Percentiles rank a stretch among this genome's conserved stretches.
Conservation (phyloP, 2,888 invertebrate genomes). For the Xylocampa areola region DNA sequence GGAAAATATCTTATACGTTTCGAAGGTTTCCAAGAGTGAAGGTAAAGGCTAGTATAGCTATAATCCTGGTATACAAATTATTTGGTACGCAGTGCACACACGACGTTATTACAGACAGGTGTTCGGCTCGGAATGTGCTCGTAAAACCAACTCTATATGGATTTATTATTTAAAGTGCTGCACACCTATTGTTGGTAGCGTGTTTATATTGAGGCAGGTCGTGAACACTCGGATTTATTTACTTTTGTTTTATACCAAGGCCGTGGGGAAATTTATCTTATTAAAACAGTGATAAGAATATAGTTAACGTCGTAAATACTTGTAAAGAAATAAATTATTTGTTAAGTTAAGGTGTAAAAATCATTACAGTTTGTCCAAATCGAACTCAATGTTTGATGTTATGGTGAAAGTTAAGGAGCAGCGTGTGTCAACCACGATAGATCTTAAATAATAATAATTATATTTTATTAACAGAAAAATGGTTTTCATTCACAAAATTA, state of each 20-base stretch:
- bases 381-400: no score
- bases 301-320: not conserved
- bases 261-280: slow-evolving; percentile 18
- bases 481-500: no score
- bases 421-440: no score
- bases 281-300: slow-evolving; percentile 20
- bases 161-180: slow-evolving; percentile 83
- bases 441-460: no score
- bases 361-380: not conserved
- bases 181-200: slow-evolving; percentile 72
- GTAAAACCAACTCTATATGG: slow-evolving; percentile 81
- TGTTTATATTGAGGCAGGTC: slow-evolving; percentile 71
- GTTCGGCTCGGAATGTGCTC: slow-evolving; percentile 75
- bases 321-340: not conserved
- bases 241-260: slow-evolving; percentile 38
- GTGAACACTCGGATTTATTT: slow-evolving; percentile 45
- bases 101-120: slow-evolving; percentile 75
- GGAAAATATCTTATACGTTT: no score
- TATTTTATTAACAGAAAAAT: no score
- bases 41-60: slow-evolving; percentile 15
- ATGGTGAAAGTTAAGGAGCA: no score
- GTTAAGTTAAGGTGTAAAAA: not conserved
- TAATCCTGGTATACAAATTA: slow-evolving; percentile 38
- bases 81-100: slow-evolving; percentile 51
- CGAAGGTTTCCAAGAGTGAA: slow-evolving; percentile 30